Percentiles rank a stretch among this genome's conserved stretches.
Evolutionary conservation across 2,797 vertebrate species (phyloP).

Genomic region (Squalus acanthias): DNA sequence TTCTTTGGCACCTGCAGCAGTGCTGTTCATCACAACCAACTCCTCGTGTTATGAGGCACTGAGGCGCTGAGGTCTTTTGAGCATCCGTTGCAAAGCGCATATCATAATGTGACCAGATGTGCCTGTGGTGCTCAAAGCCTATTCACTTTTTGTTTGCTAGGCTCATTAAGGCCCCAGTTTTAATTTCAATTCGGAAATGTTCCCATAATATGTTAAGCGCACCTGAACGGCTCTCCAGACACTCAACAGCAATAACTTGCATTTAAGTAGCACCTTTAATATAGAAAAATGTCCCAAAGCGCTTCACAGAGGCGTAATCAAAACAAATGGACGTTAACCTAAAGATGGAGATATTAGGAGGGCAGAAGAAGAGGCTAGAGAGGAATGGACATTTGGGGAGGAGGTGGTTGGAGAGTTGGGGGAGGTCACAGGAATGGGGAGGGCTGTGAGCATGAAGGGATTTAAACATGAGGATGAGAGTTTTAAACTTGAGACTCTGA

Average conservation of each 20-base stretch:
- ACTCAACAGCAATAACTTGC: neutral
- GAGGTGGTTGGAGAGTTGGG: neutral
- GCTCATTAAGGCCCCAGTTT: neutral
- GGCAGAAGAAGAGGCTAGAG: neutral
- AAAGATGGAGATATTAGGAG: neutral
- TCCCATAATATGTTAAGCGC: neutral
- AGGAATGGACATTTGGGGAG: neutral
- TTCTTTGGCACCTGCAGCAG: neutral
- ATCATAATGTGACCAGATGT: neutral
- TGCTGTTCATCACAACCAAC: neutral
- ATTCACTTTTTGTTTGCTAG: neutral
- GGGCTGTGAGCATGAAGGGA: neutral
- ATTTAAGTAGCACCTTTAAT: neutral
- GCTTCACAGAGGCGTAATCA: neutral
- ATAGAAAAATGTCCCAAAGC: neutral
- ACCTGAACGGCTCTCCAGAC: neutral
- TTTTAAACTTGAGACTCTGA: neutral
- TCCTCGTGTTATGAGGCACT: neutral
- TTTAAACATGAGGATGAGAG: neutral
- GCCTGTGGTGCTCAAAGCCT: neutral
- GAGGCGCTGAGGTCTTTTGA: neutral
- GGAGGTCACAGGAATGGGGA: neutral
- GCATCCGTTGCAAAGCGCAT: neutral
- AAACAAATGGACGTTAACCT: neutral
- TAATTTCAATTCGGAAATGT: neutral